Evolutionary conservation across 2,888 invertebrate species (phyloP).

Genomic region (Monoplex corrugatus): DNA sequence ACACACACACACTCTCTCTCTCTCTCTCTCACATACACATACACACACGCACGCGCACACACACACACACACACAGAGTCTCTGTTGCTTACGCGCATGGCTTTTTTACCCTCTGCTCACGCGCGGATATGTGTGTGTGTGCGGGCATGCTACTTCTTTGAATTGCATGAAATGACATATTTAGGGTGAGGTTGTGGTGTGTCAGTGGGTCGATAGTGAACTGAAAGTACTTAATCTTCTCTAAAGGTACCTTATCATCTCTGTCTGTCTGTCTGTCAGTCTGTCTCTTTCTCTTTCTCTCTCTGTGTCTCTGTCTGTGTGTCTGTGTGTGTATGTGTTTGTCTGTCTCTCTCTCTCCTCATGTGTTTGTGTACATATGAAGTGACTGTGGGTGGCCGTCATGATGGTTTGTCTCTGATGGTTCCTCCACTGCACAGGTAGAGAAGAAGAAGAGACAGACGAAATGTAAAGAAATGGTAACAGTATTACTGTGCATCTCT

Average conservation of each 20-base stretch:
- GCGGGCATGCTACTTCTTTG: neutral
- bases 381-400: no score
- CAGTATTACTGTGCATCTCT: no score
- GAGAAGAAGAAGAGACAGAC: no score
- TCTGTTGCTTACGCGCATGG: neutral
- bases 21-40: no score
- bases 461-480: no score
- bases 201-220: no score
- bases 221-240: no score
- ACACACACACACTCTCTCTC: no score
- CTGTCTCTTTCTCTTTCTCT: neutral
- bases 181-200: no score
- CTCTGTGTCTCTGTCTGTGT: neutral
- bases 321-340: neutral
- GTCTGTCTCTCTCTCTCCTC: neutral
- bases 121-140: neutral
- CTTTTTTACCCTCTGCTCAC: neutral
- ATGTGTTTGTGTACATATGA: neutral
- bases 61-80: neutral
- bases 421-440: no score
- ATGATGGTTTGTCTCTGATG: neutral
- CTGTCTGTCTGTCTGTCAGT: conserved; percentile 32
- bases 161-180: no score
- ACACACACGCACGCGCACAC: neutral
- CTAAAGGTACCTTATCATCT: neutral